phyloP scores from a whole-genome alignment of 2,888 invertebrate species.

The Tortricodes alternella region DNA sequence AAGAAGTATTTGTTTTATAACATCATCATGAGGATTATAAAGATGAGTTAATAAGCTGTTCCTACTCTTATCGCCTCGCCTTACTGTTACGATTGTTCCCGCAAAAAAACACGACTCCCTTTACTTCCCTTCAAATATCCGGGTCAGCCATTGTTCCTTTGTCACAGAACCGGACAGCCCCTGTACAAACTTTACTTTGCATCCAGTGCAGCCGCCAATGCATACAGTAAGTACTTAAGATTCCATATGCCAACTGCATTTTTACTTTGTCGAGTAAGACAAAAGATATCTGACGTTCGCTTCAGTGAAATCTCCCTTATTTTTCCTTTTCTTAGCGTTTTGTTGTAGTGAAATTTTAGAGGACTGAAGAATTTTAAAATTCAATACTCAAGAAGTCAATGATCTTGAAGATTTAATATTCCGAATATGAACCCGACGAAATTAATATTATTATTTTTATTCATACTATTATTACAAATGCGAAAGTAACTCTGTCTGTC shows the following conservation, averaged over 20 bases:
- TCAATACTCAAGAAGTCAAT: not conserved
- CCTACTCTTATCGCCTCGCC: conserved; percentile 14
- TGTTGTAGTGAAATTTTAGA: conserved; percentile 17
- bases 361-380: conserved; percentile 13
- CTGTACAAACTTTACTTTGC: conserved; percentile 57
- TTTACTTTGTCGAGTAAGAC: conserved; percentile 26
- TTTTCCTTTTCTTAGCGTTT: conserved; percentile 27
- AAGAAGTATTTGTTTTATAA: no score
- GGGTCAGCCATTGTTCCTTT: conserved; percentile 74
- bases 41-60: conserved; percentile 12
- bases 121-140: conserved; percentile 69
- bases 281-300: conserved; percentile 31
- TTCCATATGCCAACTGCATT: conserved; percentile 15
- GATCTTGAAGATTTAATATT: no score
- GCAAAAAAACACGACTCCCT: conserved; percentile 56
- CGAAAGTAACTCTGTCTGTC: no score
- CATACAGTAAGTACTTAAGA: conserved; percentile 12
- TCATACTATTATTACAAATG: no score
- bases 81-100: conserved; percentile 35
- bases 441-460: no score
- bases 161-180: conserved; percentile 61
- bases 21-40: not conserved
- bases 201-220: conserved; percentile 36
- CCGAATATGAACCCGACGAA: no score
- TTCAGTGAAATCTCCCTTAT: conserved; percentile 29